Conservation (phyloP, 2,113 vertebrate genomes). For the Mustela nigripes region DNA sequence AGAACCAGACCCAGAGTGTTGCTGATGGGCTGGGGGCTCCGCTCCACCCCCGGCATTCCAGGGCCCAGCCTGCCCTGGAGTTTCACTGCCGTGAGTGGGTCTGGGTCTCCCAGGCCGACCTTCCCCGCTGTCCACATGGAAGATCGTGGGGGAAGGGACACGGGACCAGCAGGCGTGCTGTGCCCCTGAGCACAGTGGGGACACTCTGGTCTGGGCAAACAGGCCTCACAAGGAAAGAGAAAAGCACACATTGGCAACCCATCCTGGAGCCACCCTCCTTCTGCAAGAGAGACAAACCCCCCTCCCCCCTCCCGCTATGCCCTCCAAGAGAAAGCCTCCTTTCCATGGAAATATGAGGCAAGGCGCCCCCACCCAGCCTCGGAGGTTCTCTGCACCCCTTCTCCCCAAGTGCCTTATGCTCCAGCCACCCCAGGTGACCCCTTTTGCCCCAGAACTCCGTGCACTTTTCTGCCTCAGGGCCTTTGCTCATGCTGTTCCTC, state of each 20-base stretch:
- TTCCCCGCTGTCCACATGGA: not conserved
- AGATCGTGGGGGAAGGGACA: no score
- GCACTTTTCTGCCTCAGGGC: not conserved
- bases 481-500: not conserved
- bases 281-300: not conserved
- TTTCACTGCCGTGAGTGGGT: not conserved
- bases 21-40: not conserved
- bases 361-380: no score
- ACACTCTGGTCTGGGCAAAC: not conserved
- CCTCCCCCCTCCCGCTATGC: no score
- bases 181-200: not conserved
- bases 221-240: no score
- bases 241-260: no score
- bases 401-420: no score
- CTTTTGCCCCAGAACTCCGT: not conserved
- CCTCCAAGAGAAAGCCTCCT: not conserved
- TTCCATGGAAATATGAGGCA: not conserved
- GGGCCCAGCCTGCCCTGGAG: not conserved
- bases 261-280: not conserved
- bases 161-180: not conserved
- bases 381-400: not conserved
- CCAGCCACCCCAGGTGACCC: accelerated
- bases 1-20: not conserved
- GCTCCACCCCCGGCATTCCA: no score
- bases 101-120: not conserved